Evolutionary conservation across 2,113 vertebrate species (phyloP).

Genomic region (Gnathonemus longibarbis): DNA sequence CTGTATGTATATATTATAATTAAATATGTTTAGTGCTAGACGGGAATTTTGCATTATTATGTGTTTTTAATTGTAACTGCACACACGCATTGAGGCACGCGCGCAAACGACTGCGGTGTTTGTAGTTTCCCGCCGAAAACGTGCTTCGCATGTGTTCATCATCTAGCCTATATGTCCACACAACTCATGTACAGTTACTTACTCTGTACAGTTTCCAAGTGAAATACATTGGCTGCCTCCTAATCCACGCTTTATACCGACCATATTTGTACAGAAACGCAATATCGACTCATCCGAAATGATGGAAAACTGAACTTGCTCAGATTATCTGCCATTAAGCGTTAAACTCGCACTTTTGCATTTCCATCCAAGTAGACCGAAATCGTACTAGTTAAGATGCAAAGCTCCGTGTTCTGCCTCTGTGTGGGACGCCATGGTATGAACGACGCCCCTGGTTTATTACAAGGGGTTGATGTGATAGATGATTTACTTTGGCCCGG

Average conservation of each 20-base stretch:
- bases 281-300: background rate
- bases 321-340: background rate
- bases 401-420: background rate
- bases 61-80: slow-evolving; percentile 15
- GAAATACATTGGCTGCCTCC: slow-evolving; percentile 5
- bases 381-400: background rate
- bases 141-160: slow-evolving; percentile 9
- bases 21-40: slow-evolving; percentile 12
- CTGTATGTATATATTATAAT: slow-evolving; percentile 13
- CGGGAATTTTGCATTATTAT: background rate
- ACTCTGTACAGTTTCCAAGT: slow-evolving; percentile 7
- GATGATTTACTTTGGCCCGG: background rate
- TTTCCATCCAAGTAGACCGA: background rate
- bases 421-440: background rate
- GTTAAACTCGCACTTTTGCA: background rate
- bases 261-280: background rate
- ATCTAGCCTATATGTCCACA: slow-evolving; percentile 3
- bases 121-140: background rate
- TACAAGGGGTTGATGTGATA: background rate
- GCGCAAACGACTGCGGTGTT: background rate
- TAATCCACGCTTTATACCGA: background rate
- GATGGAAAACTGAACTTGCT: background rate
- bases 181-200: background rate
- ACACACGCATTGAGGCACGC: background rate
- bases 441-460: background rate